Evolutionary conservation across 30 jellyfish, hydroid and myxozoan species (phyloP).

Genomic region (Hydractinia symbiolongicarpus): DNA sequence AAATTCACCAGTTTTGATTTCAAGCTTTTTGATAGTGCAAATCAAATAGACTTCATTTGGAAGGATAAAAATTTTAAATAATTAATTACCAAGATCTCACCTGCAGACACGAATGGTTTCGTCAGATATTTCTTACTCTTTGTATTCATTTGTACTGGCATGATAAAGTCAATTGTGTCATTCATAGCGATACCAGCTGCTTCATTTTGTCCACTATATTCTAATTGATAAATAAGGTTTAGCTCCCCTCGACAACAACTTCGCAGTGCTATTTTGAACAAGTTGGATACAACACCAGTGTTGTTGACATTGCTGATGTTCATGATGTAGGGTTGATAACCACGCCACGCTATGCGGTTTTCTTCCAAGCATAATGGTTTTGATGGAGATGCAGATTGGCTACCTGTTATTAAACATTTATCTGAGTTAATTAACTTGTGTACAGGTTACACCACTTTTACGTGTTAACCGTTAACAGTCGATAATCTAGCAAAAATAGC

Average conservation of each 20-base stretch:
- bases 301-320: not conserved
- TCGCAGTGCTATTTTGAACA: not conserved
- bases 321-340: not conserved
- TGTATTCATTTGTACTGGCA: not conserved
- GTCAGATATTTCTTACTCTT: not conserved
- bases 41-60: no score
- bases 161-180: not conserved
- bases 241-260: constrained; percentile 19
- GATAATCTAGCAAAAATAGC: no score
- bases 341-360: constrained; percentile 13
- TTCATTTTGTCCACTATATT: not conserved
- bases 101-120: constrained; percentile 7
- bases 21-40: no score
- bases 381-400: not conserved
- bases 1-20: no score
- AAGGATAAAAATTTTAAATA: no score
- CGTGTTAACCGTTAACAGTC: no score
- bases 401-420: not conserved
- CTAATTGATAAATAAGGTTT: not conserved
- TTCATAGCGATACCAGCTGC: not conserved
- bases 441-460: no score
- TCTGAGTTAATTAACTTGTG: no score
- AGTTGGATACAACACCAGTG: not conserved
- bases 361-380: not conserved
- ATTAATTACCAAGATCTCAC: not conserved